Percentiles rank a stretch among this genome's conserved stretches.
Conservation (phyloP, 1,140 invertebrate genomes). For the Meloidogyne hapla region DNA sequence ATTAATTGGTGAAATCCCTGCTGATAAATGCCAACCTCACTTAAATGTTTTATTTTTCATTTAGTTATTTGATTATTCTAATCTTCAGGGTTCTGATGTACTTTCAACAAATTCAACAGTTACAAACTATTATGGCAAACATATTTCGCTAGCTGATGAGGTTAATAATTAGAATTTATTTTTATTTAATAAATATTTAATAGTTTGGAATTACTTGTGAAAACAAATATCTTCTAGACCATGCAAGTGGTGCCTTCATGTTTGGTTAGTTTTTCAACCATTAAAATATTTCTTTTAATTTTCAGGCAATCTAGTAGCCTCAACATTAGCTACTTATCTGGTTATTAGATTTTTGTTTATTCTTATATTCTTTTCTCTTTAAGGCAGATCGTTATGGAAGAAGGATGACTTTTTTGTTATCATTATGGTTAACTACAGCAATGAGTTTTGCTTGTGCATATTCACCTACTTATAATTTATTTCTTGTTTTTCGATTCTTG, state of each 20-base stretch:
- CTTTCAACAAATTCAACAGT: not conserved
- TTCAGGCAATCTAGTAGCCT: not conserved
- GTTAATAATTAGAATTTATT: not conserved
- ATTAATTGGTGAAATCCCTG: slow-evolving; percentile 30
- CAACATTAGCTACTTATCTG: not conserved
- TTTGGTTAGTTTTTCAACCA: not conserved
- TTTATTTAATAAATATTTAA: not conserved
- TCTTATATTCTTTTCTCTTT: slow-evolving; percentile 33
- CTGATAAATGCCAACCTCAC: not conserved
- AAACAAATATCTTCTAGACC: not conserved
- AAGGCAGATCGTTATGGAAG: slow-evolving; percentile 51
- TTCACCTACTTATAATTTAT: slow-evolving; percentile 41
- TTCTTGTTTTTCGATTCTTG: slow-evolving; percentile 51
- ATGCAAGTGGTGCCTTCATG: slow-evolving; percentile 24
- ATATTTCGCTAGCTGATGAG: not conserved
- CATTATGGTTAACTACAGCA: slow-evolving; percentile 47
- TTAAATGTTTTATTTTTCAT: slow-evolving; percentile 18
- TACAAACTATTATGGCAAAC: not conserved
- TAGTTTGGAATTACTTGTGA: slow-evolving; percentile 28
- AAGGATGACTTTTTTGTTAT: slow-evolving; percentile 44
- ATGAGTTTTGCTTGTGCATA: slow-evolving; percentile 51
- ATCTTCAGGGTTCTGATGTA: slow-evolving; percentile 5
- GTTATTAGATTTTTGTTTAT: slow-evolving; percentile 34
- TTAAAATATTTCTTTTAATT: slow-evolving; percentile 19
- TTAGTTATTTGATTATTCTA: not conserved